Evolutionary conservation across 2,113 vertebrate species (phyloP).

Genomic region (Carassius gibelio): DNA sequence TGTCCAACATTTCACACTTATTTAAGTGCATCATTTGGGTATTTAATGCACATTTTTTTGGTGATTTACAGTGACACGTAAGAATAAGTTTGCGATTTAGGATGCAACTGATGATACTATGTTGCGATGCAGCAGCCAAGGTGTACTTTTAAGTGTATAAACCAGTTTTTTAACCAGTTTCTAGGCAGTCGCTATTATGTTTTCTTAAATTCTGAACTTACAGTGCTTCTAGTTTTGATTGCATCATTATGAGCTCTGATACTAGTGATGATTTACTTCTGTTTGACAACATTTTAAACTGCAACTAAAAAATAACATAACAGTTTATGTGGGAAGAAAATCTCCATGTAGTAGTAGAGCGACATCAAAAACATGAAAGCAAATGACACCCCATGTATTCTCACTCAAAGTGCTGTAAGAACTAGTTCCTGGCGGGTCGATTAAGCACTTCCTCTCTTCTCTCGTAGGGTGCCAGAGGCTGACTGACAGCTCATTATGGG

Average conservation of each 20-base stretch:
- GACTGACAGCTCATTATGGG: conserved; percentile 60
- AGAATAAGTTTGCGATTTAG: too few relatives aligned
- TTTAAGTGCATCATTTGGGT: too few relatives aligned
- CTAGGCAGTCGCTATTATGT: too few relatives aligned
- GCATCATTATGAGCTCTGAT: background rate
- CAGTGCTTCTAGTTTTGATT: background rate
- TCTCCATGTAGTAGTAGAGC: background rate
- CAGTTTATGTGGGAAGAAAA: background rate
- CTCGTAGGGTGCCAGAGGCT: conserved; percentile 27
- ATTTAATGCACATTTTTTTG: too few relatives aligned
- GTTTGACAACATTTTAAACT: background rate
- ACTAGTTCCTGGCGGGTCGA: conserved; percentile 5
- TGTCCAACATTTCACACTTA: too few relatives aligned
- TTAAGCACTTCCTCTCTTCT: conserved; percentile 45
- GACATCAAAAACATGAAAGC: background rate
- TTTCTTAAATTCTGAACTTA: too few relatives aligned
- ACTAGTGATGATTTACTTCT: background rate
- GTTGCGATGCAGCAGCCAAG: too few relatives aligned
- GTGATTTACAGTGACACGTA: too few relatives aligned
- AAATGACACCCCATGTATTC: background rate
- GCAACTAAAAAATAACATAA: background rate
- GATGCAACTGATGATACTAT: too few relatives aligned
- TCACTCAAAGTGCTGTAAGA: conserved; percentile 10
- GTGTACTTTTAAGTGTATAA: too few relatives aligned
- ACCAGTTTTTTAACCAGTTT: too few relatives aligned